A percentile compares a stretch with the other conserved stretches of the same genome.
Conservation (phyloP, 1,140 invertebrate genomes). For the Macrostomum lignano region DNA sequence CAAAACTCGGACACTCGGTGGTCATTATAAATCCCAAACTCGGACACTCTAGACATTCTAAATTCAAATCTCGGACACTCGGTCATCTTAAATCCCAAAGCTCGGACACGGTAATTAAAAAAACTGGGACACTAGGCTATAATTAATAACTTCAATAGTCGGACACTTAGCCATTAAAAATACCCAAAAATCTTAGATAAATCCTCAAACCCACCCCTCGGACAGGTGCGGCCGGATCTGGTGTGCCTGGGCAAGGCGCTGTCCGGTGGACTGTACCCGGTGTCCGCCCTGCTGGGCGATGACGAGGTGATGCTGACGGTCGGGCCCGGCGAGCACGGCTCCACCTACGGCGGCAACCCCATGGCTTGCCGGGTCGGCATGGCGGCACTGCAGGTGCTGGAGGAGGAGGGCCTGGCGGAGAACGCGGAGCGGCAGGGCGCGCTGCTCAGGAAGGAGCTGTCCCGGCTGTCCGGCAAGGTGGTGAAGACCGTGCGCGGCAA, state of each 20-base stretch:
- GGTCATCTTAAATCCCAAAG: too few relatives aligned
- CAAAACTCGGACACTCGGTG: too few relatives aligned
- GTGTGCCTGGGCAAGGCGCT: conserved; percentile 79
- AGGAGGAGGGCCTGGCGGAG: conserved; percentile 62
- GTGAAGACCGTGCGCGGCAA: conserved; percentile 54
- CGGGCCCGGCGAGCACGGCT: conserved; percentile 75
- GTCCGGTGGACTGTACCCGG: conserved; percentile 72
- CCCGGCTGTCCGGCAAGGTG: conserved; percentile 37
- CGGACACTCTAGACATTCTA: too few relatives aligned
- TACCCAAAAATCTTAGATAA: too few relatives aligned
- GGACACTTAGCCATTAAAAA: too few relatives aligned
- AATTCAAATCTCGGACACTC: too few relatives aligned
- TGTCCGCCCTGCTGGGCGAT: conserved; percentile 56
- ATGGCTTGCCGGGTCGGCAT: conserved; percentile 50
- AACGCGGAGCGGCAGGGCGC: conserved; percentile 53
- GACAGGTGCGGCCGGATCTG: conserved; percentile 77
- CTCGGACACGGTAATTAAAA: too few relatives aligned
- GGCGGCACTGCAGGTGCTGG: conserved; percentile 34
- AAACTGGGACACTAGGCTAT: too few relatives aligned
- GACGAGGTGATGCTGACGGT: conserved; percentile 64
- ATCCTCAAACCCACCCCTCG: too few relatives aligned
- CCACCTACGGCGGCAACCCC: conserved; percentile 92
- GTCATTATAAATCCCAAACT: too few relatives aligned
- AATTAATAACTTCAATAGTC: too few relatives aligned
- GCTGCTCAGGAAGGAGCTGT: conserved; percentile 43